Conservation (phyloP, 2,888 invertebrate genomes). For the Chaitophorus viminalis region DNA sequence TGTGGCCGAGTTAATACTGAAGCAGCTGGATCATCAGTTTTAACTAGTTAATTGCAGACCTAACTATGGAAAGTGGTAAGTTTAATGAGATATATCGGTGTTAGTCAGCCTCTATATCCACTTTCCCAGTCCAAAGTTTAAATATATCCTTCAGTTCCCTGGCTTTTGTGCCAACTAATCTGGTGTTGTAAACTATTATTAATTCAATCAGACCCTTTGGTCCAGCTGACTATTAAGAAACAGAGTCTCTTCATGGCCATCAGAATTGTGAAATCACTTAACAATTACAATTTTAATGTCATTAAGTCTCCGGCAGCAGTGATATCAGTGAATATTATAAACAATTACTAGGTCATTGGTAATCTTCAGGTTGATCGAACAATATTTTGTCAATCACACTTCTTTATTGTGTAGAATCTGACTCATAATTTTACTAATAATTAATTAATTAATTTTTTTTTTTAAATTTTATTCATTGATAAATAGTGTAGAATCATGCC, state of each 20-base stretch:
- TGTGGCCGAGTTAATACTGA: constrained; percentile 53
- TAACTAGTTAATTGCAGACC: constrained; percentile 56
- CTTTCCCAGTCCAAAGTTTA: constrained; percentile 34
- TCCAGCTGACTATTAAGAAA: constrained; percentile 45
- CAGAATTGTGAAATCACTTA: background rate
- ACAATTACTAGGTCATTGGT: background rate
- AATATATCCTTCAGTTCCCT: background rate
- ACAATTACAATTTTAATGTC: background rate
- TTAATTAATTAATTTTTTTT: too few species aligned
- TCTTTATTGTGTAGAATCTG: too few species aligned
- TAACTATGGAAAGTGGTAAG: constrained; percentile 53
- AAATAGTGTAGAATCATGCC: background rate
- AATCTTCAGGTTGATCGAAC: background rate
- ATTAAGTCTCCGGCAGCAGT: background rate
- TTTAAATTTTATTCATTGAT: too few species aligned
- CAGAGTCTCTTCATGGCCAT: background rate
- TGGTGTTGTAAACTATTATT: constrained; percentile 58
- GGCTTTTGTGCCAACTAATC: constrained; percentile 59
- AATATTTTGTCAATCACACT: background rate
- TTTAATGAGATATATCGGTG: constrained; percentile 57
- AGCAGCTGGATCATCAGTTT: constrained; percentile 53
- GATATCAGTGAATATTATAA: background rate
- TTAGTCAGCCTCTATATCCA: constrained; percentile 1
- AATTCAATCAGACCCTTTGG: constrained; percentile 48
- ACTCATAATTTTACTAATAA: too few species aligned